Percentiles rank a stretch among this genome's conserved stretches.
phyloP scores from a whole-genome alignment of 2,113 vertebrate genomes.

The Tachysurus vachellii region DNA sequence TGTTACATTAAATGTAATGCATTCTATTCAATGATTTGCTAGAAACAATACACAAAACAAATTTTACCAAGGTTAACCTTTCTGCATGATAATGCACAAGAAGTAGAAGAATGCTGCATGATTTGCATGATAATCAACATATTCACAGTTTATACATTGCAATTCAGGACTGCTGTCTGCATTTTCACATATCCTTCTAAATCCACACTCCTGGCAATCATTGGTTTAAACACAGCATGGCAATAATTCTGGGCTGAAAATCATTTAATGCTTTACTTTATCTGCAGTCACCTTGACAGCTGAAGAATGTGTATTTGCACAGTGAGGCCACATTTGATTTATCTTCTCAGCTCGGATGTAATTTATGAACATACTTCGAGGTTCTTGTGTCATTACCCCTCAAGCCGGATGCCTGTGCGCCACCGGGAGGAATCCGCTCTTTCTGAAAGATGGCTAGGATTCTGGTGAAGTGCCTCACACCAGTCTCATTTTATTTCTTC shows the following conservation, averaged over 20 bases:
- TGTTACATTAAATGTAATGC: neutral
- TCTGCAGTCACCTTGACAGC: slow-evolving; percentile 54
- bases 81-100: neutral
- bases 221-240: slow-evolving; percentile 45
- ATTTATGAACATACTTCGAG: slow-evolving; percentile 53
- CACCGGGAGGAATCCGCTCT: slow-evolving; percentile 41
- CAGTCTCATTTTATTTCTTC: slow-evolving; percentile 40
- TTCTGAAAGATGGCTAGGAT: slow-evolving; percentile 41
- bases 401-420: slow-evolving; percentile 47
- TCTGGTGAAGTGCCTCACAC: slow-evolving; percentile 39
- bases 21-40: slow-evolving; percentile 11
- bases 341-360: slow-evolving; percentile 50
- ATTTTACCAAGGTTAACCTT: slow-evolving; percentile 27
- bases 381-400: slow-evolving; percentile 51
- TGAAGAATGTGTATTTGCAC: slow-evolving; percentile 55
- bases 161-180: slow-evolving; percentile 29
- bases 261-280: slow-evolving; percentile 57
- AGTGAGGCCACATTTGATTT: slow-evolving; percentile 53
- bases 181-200: slow-evolving; percentile 38
- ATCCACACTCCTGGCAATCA: slow-evolving; percentile 42
- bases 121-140: slow-evolving; percentile 42
- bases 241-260: slow-evolving; percentile 40
- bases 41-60: slow-evolving; percentile 27
- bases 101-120: neutral
- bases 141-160: slow-evolving; percentile 41